Conservation (phyloP, 2,888 invertebrate species). For the Drosophila ezoana region DNA sequence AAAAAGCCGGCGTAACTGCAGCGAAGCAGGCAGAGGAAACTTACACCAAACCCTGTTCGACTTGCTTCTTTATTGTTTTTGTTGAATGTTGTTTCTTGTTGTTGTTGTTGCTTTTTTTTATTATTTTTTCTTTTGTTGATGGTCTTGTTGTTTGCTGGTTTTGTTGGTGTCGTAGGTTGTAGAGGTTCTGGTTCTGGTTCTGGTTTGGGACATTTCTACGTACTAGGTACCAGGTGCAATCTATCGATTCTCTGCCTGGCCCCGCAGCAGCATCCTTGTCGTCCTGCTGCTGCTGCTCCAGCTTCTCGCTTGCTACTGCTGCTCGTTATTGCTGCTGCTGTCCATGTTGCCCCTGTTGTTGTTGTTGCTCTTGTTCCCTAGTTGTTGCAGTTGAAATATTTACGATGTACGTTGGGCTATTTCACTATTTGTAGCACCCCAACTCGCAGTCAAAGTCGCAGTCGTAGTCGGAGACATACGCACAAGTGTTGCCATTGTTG, state of each 20-base stretch:
- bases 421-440: conserved; percentile 73
- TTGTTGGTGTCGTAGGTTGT: conserved; percentile 73
- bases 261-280: conserved; percentile 25
- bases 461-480: conserved; percentile 58
- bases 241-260: conserved; percentile 70
- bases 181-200: conserved; percentile 49
- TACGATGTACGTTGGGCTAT: conserved; percentile 80
- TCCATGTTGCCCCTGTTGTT: conserved; percentile 37
- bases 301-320: conserved; percentile 55
- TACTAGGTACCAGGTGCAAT: conserved; percentile 77
- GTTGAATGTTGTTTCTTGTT: conserved; percentile 30
- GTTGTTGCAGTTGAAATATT: conserved; percentile 81
- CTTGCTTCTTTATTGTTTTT: conserved; percentile 70
- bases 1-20: conserved; percentile 50
- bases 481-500: conserved; percentile 68
- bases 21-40: conserved; percentile 26
- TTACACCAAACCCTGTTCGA: conserved; percentile 22
- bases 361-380: conserved; percentile 47
- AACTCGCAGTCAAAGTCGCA: conserved; percentile 18
- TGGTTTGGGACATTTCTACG: conserved; percentile 67
- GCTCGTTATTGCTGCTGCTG: conserved; percentile 69
- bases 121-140: conserved; percentile 25
- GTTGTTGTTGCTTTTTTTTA: conserved; percentile 62
- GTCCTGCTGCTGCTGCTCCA: conserved; percentile 11
- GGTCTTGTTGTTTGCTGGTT: conserved; percentile 45